Percentiles rank a stretch among this genome's conserved stretches.
Evolutionary conservation across 2,888 invertebrate genomes (phyloP).

Genomic region (Iphiclides podalirius): DNA sequence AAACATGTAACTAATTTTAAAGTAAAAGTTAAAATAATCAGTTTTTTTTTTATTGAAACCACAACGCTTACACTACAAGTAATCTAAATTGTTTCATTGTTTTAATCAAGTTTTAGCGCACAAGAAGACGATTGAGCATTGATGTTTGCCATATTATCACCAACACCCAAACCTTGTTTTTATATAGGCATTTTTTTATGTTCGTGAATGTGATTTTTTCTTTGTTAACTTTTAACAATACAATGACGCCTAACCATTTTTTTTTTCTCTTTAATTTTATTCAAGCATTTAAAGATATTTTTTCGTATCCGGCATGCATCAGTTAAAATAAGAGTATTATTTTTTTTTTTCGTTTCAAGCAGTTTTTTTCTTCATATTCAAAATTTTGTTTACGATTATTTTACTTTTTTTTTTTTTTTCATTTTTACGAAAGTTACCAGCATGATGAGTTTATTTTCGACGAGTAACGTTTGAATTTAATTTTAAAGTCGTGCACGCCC

Average conservation of each 20-base stretch:
- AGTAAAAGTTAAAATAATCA: too few species aligned
- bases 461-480: neutral
- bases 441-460: slow-evolving; percentile 32
- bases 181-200: slow-evolving; percentile 45
- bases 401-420: slow-evolving; percentile 30
- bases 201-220: slow-evolving; percentile 38
- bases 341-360: too few species aligned
- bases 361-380: too few species aligned
- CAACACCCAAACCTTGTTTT: slow-evolving; percentile 48
- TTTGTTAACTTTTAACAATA: slow-evolving; percentile 25
- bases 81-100: too few species aligned
- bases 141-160: slow-evolving; percentile 20
- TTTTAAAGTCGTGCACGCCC: slow-evolving; percentile 45
- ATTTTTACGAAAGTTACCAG: slow-evolving; percentile 27
- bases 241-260: slow-evolving; percentile 21
- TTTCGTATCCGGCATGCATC: slow-evolving; percentile 40
- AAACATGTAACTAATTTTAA: too few species aligned
- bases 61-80: too few species aligned
- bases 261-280: slow-evolving; percentile 25
- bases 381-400: slow-evolving; percentile 30
- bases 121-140: too few species aligned
- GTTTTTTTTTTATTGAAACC: too few species aligned
- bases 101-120: too few species aligned
- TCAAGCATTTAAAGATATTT: slow-evolving; percentile 24
- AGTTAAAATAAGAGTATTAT: slow-evolving; percentile 24